phyloP scores from a whole-genome alignment of 1,140 invertebrate species.

The Parapsyche elsis region DNA sequence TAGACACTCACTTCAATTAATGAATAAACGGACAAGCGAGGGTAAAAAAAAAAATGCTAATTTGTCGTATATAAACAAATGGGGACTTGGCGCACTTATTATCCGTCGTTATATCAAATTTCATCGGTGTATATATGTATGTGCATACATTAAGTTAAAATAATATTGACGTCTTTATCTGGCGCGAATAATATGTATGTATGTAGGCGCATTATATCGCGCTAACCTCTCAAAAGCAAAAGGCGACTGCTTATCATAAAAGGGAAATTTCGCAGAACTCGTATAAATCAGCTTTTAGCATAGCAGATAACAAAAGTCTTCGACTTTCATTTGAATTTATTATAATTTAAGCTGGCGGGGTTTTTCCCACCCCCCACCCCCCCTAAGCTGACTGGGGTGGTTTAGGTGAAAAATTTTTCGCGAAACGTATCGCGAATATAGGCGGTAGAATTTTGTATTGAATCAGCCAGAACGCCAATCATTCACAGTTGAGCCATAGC shows the following conservation, averaged over 20 bases:
- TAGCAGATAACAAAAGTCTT: constrained; percentile 42
- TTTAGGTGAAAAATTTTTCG: background rate
- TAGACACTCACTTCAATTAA: constrained; percentile 20
- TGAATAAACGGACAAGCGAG: constrained; percentile 1
- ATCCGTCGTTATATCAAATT: background rate
- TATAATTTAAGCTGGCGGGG: constrained; percentile 33
- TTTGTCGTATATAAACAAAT: background rate
- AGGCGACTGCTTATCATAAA: constrained; percentile 40
- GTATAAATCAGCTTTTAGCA: constrained; percentile 42
- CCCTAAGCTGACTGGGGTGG: too few species aligned
- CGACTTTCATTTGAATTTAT: constrained; percentile 48
- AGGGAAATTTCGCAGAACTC: constrained; percentile 39
- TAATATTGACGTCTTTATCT: background rate
- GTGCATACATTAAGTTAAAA: too few species aligned
- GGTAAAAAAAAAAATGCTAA: background rate
- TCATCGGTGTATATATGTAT: background rate
- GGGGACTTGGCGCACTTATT: too few species aligned
- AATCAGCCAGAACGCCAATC: constrained; percentile 38
- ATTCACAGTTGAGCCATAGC: constrained; percentile 13
- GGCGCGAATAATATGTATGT: background rate
- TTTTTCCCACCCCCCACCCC: background rate
- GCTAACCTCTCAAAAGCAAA: constrained; percentile 1
- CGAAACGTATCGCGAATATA: constrained; percentile 19
- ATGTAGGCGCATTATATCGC: background rate
- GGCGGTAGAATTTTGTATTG: constrained; percentile 14